These are phyloP conservation scores for Notospermus geniculatus DNA, from an alignment of 1,140 invertebrate genomes.

Conservation along the genomic window DNA sequence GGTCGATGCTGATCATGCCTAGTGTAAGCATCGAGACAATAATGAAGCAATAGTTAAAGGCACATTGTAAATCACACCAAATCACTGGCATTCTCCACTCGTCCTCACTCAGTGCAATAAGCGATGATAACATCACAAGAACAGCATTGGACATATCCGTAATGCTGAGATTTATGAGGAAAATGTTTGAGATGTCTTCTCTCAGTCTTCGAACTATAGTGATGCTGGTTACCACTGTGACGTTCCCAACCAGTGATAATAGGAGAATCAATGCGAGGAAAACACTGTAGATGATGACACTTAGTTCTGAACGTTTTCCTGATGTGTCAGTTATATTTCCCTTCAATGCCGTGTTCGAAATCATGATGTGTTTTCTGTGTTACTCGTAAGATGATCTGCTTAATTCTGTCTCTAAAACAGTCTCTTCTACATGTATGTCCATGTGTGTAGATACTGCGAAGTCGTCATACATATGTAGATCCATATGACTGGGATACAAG, in stretches of 20 bases:
- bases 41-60: constrained; percentile 50
- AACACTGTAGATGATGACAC: too few species aligned
- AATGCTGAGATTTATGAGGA: constrained; percentile 47
- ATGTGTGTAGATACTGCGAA: too few species aligned
- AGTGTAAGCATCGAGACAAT: constrained; percentile 53
- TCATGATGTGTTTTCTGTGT: too few species aligned
- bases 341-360: too few species aligned
- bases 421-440: too few species aligned
- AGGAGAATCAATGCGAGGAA: too few species aligned
- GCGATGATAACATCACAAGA: constrained; percentile 43
- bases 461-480: too few species aligned
- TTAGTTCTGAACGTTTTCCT: too few species aligned
- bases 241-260: constrained; percentile 39
- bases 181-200: constrained; percentile 41
- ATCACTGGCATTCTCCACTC: constrained; percentile 26
- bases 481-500: too few species aligned
- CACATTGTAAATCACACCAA: constrained; percentile 44
- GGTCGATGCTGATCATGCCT: constrained; percentile 48
- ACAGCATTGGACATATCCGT: constrained; percentile 44
- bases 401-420: too few species aligned
- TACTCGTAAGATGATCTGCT: too few species aligned
- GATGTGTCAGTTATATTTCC: too few species aligned
- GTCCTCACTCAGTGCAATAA: constrained; percentile 34
- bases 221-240: constrained; percentile 39
- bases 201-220: constrained; percentile 25